Base-by-base conservation (phyloP, 2,797 vertebrate genomes). In the Chaenodraco wilsoni region DNA sequence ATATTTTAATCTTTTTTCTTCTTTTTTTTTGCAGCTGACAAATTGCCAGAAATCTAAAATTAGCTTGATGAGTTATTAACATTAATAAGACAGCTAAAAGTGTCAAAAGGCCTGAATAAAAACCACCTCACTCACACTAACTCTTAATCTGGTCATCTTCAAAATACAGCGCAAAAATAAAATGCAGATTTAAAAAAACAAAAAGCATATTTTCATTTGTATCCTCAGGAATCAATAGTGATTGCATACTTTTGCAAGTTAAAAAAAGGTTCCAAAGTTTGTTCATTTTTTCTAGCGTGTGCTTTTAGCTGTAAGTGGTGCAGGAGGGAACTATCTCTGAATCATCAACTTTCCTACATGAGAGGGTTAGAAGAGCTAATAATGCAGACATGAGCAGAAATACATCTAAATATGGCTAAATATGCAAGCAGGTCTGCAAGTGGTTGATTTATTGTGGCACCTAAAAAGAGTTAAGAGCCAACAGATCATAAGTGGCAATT, bases 311-410 rank as follows among this genome's bases (percentile, higher is more conserved):
- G 5, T 73, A 82, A 78, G 74, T 83, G 66, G 65, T 82, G 76
- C 70, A 50, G 52, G 21, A 46, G 52, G 58, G 69, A 37, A 66
- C 72, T 70, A 72, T 84, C 67, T 73, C 68, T 7, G 60, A 88
- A 85, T 88, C 74, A 87, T 89, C 81, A 89, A 74, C 78, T 88
- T 85, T 85, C 66, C 43, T 65, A 65, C 69, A 82, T 57, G 72
- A 79, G 69, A 72, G 76, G 57, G 48, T 72, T 57, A 46, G 50
- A 31, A 41, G 79, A 74, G 78, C 75, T 81, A 72, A 76, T 86
- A 72, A 76, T 86, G 84, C 86, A 83, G 72, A 82, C 66, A 75
- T 21, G 73, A 69, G 81, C 82, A 81, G 77, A 83, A 82, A 85
- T 59, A 5, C 8, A 69, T 69, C 55, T 78, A 65, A 76, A 79